A percentile compares a stretch with the other conserved stretches of the same genome.
Evolutionary conservation across 2,797 vertebrate genomes (phyloP).

Genomic region (Takifugu rubripes): DNA sequence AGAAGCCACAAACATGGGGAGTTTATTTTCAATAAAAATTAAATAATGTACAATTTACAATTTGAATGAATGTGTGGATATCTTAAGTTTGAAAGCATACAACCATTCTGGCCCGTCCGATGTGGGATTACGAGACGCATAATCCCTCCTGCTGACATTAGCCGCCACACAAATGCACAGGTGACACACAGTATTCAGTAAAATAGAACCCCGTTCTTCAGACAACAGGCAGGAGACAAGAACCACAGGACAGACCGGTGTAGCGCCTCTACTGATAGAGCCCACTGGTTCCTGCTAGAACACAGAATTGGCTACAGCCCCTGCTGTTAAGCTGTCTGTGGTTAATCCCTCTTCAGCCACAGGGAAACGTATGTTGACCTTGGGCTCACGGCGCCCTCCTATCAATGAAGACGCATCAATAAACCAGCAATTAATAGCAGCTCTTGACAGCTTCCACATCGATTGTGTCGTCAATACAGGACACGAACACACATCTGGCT

Average conservation of each 20-base stretch:
- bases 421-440: neutral
- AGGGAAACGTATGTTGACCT: conserved; percentile 28
- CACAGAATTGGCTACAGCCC: neutral
- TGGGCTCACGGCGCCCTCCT: conserved; percentile 7
- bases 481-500: too few relatives aligned
- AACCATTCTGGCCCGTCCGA: too few relatives aligned
- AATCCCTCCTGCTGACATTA: too few relatives aligned
- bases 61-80: conserved; percentile 7
- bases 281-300: conserved; percentile 5
- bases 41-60: conserved; percentile 33
- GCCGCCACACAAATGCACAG: too few relatives aligned
- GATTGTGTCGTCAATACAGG: too few relatives aligned
- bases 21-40: conserved; percentile 43
- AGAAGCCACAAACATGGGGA: conserved; percentile 24
- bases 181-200: too few relatives aligned
- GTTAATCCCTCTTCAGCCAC: conserved; percentile 39
- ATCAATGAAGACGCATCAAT: neutral
- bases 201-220: too few relatives aligned
- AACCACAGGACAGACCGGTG: too few relatives aligned
- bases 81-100: too few relatives aligned
- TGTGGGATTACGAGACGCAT: too few relatives aligned
- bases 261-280: too few relatives aligned
- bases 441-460: neutral
- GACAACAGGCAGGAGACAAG: too few relatives aligned
- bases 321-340: conserved; percentile 24